Conservation (phyloP, 2,113 vertebrate genomes). For the Platanista minor region DNA sequence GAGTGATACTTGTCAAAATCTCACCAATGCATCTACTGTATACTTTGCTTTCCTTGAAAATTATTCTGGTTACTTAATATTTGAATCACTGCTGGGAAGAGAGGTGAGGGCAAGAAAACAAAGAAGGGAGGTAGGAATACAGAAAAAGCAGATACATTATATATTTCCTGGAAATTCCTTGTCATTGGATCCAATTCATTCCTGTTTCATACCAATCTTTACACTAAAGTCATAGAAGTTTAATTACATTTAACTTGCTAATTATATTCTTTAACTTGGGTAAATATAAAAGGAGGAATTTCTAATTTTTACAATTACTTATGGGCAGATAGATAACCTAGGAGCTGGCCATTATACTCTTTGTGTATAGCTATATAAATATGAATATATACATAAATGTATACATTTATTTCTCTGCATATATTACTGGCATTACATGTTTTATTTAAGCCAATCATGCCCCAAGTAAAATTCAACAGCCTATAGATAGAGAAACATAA, state of each 20-base stretch:
- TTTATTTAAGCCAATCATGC: background rate
- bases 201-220: background rate
- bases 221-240: background rate
- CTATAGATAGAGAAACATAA: background rate
- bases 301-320: constrained; percentile 30
- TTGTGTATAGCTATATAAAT: background rate
- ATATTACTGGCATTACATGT: background rate
- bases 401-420: background rate
- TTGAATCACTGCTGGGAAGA: constrained; percentile 50
- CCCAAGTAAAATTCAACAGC: background rate
- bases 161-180: background rate
- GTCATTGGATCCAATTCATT: background rate
- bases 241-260: constrained; percentile 50
- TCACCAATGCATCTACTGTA: background rate
- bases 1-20: constrained; percentile 64
- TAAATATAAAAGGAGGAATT: background rate
- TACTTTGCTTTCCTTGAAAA: constrained; percentile 42
- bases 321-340: background rate
- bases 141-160: background rate
- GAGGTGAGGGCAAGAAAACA: background rate
- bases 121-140: background rate
- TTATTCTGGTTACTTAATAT: constrained; percentile 61
- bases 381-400: background rate
- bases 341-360: background rate
- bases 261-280: background rate